These are phyloP conservation scores for Aelia acuminata DNA, from an alignment of 2,888 invertebrate genomes.

Conservation along the genomic window DNA sequence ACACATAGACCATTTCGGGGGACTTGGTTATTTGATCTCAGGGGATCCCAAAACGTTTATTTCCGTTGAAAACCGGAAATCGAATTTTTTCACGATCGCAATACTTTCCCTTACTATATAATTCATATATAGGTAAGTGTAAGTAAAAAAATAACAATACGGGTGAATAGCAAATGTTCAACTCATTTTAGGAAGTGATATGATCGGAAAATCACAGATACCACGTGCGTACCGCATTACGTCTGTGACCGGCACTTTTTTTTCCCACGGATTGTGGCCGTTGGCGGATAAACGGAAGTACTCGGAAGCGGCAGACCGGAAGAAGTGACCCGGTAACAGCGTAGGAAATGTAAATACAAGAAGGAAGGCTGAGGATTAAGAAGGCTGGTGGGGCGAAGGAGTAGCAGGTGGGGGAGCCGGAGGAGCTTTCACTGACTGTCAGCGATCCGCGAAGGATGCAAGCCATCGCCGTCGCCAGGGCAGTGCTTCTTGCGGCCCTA, in stretches of 20 bases:
- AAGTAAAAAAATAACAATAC: too few relatives aligned
- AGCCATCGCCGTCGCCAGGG: conserved; percentile 63
- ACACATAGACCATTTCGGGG: too few relatives aligned
- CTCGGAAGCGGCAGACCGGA: conserved; percentile 29
- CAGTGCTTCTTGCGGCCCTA: conserved; percentile 62
- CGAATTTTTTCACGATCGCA: too few relatives aligned
- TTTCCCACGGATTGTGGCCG: background rate
- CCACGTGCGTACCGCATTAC: too few relatives aligned
- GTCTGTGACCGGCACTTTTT: background rate
- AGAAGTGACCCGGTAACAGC: conserved; percentile 13
- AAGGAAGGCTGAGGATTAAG: conserved; percentile 30
- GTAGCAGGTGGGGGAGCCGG: conserved; percentile 48
- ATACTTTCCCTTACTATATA: too few relatives aligned
- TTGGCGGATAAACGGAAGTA: conserved; percentile 2
- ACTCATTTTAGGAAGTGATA: background rate
- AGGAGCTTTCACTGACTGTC: conserved; percentile 37
- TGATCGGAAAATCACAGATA: background rate
- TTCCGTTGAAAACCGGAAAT: too few relatives aligned
- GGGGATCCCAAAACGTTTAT: too few relatives aligned
- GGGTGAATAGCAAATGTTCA: too few relatives aligned
- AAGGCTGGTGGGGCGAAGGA: background rate
- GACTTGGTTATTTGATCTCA: too few relatives aligned
- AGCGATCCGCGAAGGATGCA: conserved; percentile 58
- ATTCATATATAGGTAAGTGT: too few relatives aligned
- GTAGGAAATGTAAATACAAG: conserved; percentile 46